Base-by-base conservation (phyloP, 1,140 invertebrate genomes). In the Eumeta japonica region DNA sequence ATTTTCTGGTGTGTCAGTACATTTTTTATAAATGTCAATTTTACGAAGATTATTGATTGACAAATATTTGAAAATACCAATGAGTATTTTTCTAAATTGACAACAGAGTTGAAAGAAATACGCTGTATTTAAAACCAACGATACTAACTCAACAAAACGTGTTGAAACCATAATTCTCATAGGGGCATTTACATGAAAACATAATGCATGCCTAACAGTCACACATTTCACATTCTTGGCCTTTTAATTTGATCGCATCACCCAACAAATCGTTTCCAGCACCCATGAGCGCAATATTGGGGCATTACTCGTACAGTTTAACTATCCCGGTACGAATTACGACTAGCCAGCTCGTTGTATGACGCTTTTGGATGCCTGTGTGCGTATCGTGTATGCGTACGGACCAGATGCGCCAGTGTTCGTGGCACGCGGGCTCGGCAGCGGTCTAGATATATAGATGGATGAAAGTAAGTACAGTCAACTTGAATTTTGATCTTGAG, bases 221-320 rank as follows among this genome's bases (percentile, higher is more conserved):
- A n/a, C n/a, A n/a, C n/a, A n/a, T 24, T n/a, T 7, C 20, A 24
- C 5, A 68, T 62, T 63, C 45, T 32, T 48, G 39, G 36, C 56
- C 52, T 55, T 64, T 66, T 64, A 66, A 61, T 66, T 59, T 55
- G 55, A 58, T 61, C 46, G 46, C 52, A 54, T 62, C 56, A 62
- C 46, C 50, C 53, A 49, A 55, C 51, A 56, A 50, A 59, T 61
- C 46, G 50, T 46, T 48, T 48, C 45, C 45, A 45, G 37, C 47
- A 46, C 52, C 54, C 48, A 50, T 52, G 50, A 55, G 46, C 42
- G 48, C 48, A 53, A 62, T 58, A 63, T 58, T 45, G 49, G 49
- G 44, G 45, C 48, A 49, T 59, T 58, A 62, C 52, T 60, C 43
- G 52, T 56, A 56, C 49, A 28, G 28, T 46, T 24, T 55, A 53